These are phyloP conservation scores for Glaucopsyche alexis DNA, from an alignment of 2,888 invertebrate species.

Conservation along the genomic window DNA sequence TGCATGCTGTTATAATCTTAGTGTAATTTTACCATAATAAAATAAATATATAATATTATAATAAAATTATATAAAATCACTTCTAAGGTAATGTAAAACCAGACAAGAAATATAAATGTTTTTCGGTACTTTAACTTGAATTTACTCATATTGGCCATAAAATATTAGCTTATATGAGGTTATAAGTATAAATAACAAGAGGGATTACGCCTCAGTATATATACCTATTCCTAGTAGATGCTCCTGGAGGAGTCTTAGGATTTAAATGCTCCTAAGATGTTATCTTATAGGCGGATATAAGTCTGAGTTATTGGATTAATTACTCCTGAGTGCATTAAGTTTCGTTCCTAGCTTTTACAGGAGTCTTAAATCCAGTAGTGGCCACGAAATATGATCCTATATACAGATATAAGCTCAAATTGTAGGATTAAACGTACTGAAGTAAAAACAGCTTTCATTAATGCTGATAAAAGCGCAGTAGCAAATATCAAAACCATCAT, in stretches of 20 bases:
- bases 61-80: no score
- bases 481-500: no score
- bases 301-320: neutral
- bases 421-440: neutral
- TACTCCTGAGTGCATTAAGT: neutral
- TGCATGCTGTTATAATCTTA: no score
- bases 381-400: neutral
- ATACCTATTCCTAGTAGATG: neutral
- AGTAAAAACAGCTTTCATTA: neutral
- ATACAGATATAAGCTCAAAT: neutral
- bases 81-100: no score
- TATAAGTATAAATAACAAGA: no score
- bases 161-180: neutral
- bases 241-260: neutral
- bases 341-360: no score
- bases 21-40: no score
- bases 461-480: no score
- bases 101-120: neutral
- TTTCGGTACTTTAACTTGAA: no score
- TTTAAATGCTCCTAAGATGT: neutral
- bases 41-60: no score
- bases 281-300: neutral
- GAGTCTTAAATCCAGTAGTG: neutral
- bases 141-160: no score
- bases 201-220: no score